These are phyloP conservation scores for Noturus placidus DNA, from an alignment of 2,113 vertebrate species.

Conservation along the genomic window DNA sequence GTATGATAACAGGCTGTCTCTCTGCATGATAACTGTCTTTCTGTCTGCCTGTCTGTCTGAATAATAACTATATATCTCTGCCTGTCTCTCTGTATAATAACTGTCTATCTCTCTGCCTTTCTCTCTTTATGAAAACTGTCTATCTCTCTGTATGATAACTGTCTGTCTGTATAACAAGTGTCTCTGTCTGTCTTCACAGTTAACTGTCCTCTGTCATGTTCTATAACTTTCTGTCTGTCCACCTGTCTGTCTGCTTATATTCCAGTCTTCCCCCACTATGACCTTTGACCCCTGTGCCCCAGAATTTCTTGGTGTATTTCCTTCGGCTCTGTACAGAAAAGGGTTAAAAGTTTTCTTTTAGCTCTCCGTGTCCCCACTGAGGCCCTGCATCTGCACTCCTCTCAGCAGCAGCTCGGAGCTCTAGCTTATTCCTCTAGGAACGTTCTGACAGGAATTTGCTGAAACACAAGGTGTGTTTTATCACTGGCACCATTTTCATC, in stretches of 20 bases:
- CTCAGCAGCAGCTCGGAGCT: slow-evolving; percentile 8
- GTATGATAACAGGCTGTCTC: no score
- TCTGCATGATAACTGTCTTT: background rate
- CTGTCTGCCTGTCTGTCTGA: background rate
- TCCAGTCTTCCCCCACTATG: background rate
- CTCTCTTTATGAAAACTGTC: background rate
- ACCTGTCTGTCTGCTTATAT: background rate
- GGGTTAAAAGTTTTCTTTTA: background rate
- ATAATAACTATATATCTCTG: background rate
- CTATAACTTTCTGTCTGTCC: background rate
- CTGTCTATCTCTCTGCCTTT: background rate
- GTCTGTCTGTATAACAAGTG: background rate
- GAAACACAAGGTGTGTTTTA: slow-evolving; percentile 43
- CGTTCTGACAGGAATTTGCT: slow-evolving; percentile 48
- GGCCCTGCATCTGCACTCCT: background rate
- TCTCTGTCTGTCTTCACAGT: background rate
- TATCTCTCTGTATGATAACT: background rate
- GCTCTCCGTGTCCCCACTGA: background rate
- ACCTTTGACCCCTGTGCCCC: background rate
- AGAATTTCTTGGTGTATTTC: background rate
- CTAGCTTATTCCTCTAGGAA: background rate
- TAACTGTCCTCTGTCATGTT: background rate
- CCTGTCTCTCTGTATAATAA: background rate
- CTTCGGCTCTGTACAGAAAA: background rate
- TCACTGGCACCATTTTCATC: slow-evolving; percentile 53